Evolutionary conservation across 1,140 invertebrate species (phyloP), one percentile per base, ranked within the genome.

Genomic region (Drosophila athabasca): DNA sequence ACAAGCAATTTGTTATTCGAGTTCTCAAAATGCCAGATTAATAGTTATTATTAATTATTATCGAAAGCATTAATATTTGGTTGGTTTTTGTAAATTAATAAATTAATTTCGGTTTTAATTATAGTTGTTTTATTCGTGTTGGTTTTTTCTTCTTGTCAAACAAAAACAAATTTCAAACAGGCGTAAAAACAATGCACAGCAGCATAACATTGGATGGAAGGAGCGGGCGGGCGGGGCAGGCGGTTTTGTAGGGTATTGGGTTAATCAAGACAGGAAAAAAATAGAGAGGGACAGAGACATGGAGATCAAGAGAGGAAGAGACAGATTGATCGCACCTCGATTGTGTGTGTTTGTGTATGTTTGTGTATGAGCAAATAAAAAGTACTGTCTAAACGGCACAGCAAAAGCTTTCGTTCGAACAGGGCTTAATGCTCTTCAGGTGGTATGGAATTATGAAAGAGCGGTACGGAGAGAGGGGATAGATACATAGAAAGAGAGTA

Each of bases 161-260:
- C 83, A 87, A 87, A 88, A 87, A 87, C 83, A 87, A 87, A 87
- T 87, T 87, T 87, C 82, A 89, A 87, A 87, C 83, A 83, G 83
- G 83, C 83, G 83, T 65, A 65, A 76, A 76, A 49, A 67, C 81
- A 76, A 76, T 78, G 67, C 75, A 78, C 75, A 61, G 64, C 73
- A 76, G 62, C 78, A 76, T 76, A 65, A 62, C 73, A 69, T 43
- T 46, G 44, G 8, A 3, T 5, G 24, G 29, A 35, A 19, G 17
- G 17, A 19, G 17, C 17, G 13, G 7, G 15, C 15, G 44, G 57
- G 19, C 43, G 41, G 50, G 46, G 31, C 45, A 15, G 57, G 35
- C 35, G 35, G 35, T 13, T 13, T 39, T 26, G 3, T 4, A 1
- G 13, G 35, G 9, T 19, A 19, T 19, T 19, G 17, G 60, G 70